phyloP scores from a whole-genome alignment of 2,888 invertebrate species.

The Mesodorylaimus sp. region DNA sequence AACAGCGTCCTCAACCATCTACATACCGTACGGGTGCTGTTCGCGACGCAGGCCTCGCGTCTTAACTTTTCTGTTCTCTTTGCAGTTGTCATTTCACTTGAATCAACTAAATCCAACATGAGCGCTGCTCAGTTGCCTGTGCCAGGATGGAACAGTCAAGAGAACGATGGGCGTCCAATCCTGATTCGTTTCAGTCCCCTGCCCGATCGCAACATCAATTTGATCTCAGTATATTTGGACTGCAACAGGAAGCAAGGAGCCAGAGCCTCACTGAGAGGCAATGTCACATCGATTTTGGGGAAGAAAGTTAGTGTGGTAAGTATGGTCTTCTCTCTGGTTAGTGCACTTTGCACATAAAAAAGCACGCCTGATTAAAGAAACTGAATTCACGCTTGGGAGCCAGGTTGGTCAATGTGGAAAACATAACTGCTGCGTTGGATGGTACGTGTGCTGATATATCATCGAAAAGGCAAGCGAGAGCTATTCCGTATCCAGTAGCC shows the following conservation, averaged over 20 bases:
- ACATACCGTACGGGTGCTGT: too few species aligned
- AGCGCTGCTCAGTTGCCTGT: too few species aligned
- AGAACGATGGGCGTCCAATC: neutral
- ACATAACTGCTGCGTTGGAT: neutral
- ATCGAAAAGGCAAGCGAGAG: neutral
- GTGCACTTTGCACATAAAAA: neutral
- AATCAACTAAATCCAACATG: too few species aligned
- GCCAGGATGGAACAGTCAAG: neutral
- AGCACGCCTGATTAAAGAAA: neutral
- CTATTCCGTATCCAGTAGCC: too few species aligned
- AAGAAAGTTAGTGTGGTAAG: slow-evolving; percentile 5
- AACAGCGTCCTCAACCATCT: too few species aligned
- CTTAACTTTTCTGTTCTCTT: too few species aligned
- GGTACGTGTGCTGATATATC: neutral
- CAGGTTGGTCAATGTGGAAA: neutral
- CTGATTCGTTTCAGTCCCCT: neutral
- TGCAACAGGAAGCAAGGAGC: neutral
- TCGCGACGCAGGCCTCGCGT: too few species aligned
- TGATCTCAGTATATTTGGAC: slow-evolving; percentile 2
- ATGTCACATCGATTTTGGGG: neutral
- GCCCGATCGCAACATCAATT: slow-evolving; percentile 1
- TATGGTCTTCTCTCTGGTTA: too few species aligned
- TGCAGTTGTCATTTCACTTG: too few species aligned
- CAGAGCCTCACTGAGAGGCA: neutral
- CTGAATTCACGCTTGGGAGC: neutral